phyloP scores from a whole-genome alignment of 1,140 invertebrate genomes.

The Calephelis virginiensis region DNA sequence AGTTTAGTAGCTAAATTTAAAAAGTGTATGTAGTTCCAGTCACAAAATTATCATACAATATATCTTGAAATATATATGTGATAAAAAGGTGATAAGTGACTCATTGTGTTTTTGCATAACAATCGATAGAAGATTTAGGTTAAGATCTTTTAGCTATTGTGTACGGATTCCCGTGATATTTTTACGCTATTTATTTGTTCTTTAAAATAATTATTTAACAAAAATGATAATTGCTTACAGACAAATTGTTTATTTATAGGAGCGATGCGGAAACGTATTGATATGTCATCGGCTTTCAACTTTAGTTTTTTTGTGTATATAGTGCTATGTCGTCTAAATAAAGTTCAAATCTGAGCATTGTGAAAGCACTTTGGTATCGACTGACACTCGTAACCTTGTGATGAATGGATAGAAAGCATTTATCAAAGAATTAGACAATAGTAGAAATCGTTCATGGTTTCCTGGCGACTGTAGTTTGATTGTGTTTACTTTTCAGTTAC shows the following conservation, averaged over 20 bases:
- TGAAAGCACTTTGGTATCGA: conserved; percentile 63
- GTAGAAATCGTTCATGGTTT: conserved; percentile 54
- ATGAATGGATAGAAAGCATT: conserved; percentile 68
- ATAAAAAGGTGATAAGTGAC: conserved; percentile 47
- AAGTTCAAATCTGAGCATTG: conserved; percentile 64
- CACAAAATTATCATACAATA: background rate
- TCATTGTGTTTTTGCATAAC: conserved; percentile 73
- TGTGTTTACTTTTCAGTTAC: conserved; percentile 7
- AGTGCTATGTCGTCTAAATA: conserved; percentile 56
- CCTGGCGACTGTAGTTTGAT: conserved; percentile 32
- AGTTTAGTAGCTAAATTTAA: conserved; percentile 34
- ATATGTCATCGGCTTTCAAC: conserved; percentile 66
- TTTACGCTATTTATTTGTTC: conserved; percentile 14
- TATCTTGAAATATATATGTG: conserved; percentile 26
- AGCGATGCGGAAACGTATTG: conserved; percentile 61
- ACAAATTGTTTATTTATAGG: conserved; percentile 70
- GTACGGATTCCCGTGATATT: conserved; percentile 54
- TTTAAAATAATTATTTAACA: conserved; percentile 44
- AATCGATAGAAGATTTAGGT: conserved; percentile 76
- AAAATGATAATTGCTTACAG: conserved; percentile 46
- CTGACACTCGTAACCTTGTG: conserved; percentile 71
- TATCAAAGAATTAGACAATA: conserved; percentile 56
- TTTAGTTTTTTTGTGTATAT: conserved; percentile 64
- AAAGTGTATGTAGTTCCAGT: conserved; percentile 25
- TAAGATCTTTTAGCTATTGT: conserved; percentile 71